Base-by-base conservation (phyloP, 2,797 vertebrate genomes). In the Centroberyx gerrardi region DNA sequence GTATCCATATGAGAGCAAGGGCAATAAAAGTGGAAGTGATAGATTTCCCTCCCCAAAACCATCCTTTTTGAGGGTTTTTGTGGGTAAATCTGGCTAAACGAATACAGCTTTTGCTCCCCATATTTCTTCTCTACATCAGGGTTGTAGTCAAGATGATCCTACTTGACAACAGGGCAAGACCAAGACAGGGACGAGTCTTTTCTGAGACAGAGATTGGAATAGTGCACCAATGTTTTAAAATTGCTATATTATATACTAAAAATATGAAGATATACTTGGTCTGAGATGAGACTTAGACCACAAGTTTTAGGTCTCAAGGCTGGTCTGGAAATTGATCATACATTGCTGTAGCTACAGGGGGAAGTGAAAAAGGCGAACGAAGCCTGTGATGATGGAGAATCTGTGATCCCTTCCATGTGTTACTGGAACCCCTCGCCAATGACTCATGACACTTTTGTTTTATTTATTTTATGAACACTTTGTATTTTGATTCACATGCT, bases 211-310 rank as follows among this genome's bases (percentile, higher is more conserved):
- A 69, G 38, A 68, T 70, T 65, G 54, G 62, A 73, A 62, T 78
- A 38, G 62, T 49, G 51, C 73, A 53, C 48, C 28, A 62, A n/a
- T 78, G 69, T 77, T 82, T 82, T 79, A 29, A 79, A 48, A 53
- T 66, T 14, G 68, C 65, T 71, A 13, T 59, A 22, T 80, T 78
- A 88, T 83, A 42, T 72, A 62, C 87, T 80, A 78, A 78, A 51
- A 38, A 63, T 76, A 29, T 42, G 10, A 42, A 42, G 40, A 42
- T 42, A 42, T 42, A 1, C 40, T 42, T 10, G 8, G 38, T 40
- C 38, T 10, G 40, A 88, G 82, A 85, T 75, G 72, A 69, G 66
- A 62, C 68, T 51, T 61, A 12, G 48, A 49, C 33, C 17, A 22
- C 59, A 44, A 6, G 27, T 42, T 53, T 12, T 18, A 67, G 49